Evolutionary conservation across 2,113 vertebrate species (phyloP).

Genomic region (Xiphophorus maculatus): DNA sequence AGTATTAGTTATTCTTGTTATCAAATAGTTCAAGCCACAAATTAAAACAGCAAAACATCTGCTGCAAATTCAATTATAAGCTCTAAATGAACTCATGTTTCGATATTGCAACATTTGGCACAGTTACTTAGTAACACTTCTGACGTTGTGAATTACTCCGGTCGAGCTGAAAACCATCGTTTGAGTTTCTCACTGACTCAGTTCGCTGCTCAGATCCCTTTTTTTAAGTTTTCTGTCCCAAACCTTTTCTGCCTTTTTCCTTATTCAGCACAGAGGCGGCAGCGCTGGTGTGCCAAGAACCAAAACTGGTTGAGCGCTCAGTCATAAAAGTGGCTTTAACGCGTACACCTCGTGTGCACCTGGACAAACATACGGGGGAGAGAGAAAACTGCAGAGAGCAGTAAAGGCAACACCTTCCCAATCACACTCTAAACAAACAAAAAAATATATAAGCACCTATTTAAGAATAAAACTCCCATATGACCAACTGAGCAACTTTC

Average conservation of each 20-base stretch:
- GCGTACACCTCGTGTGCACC: slow-evolving; percentile 75
- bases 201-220: slow-evolving; percentile 51
- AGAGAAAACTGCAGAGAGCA: slow-evolving; percentile 43
- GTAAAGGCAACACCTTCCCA: slow-evolving; percentile 40
- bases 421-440: slow-evolving; percentile 13
- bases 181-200: slow-evolving; percentile 38
- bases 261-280: slow-evolving; percentile 36
- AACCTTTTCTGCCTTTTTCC: slow-evolving; percentile 4
- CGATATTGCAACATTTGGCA: background rate
- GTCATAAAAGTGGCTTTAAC: slow-evolving; percentile 69
- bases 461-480: slow-evolving; percentile 14
- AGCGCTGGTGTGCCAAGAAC: slow-evolving; percentile 56
- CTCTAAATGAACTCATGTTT: background rate
- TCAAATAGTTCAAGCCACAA: background rate
- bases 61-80: background rate
- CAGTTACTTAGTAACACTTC: background rate
- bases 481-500: background rate
- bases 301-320: slow-evolving; percentile 72
- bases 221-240: background rate
- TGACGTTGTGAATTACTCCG: background rate
- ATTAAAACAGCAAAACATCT: slow-evolving; percentile 47
- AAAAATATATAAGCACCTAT: slow-evolving; percentile 17
- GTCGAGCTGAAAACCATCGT: slow-evolving; percentile 2
- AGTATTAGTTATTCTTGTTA: background rate
- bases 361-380: slow-evolving; percentile 74